Percentiles rank a stretch among this genome's conserved stretches.
Evolutionary conservation across 2,888 invertebrate species (phyloP).

Genomic region (Sisyra nigra): DNA sequence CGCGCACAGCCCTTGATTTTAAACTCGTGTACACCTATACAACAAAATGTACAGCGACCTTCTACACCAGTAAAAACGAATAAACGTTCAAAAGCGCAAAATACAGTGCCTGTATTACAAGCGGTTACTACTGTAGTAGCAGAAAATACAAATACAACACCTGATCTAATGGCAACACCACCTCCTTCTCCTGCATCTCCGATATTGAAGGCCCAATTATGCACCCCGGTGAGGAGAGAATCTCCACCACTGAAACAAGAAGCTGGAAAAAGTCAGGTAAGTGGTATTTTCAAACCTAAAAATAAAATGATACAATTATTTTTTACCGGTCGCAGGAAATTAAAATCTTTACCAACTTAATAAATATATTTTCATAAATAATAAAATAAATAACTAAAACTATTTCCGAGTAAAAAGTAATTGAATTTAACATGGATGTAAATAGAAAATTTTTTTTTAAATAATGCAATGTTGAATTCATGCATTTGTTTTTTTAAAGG

Average conservation of each 20-base stretch:
- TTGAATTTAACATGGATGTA: too few relatives aligned
- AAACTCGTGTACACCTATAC: slow-evolving; percentile 20
- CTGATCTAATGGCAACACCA: slow-evolving; percentile 15
- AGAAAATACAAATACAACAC: slow-evolving; percentile 13
- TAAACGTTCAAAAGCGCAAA: slow-evolving; percentile 10
- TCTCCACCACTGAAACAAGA: slow-evolving; percentile 25
- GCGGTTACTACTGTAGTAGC: slow-evolving; percentile 13
- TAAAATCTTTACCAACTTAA: too few relatives aligned
- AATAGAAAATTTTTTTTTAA: not conserved
- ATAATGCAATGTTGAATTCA: not conserved
- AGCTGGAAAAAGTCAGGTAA: slow-evolving; percentile 40
- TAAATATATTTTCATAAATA: too few relatives aligned
- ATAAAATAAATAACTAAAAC: too few relatives aligned
- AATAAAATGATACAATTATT: slow-evolving; percentile 1
- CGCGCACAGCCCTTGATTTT: slow-evolving; percentile 40
- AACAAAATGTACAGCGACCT: slow-evolving; percentile 9
- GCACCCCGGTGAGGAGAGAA: slow-evolving; percentile 43
- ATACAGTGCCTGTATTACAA: slow-evolving; percentile 4
- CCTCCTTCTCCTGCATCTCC: slow-evolving; percentile 52
- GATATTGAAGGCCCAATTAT: slow-evolving; percentile 71
- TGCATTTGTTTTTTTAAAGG: slow-evolving; percentile 22
- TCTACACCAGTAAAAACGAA: slow-evolving; percentile 5
- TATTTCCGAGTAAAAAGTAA: too few relatives aligned
- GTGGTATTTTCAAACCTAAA: slow-evolving; percentile 17
- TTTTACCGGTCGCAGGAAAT: not conserved